Base-by-base conservation (phyloP, 2,797 vertebrate genomes). In the Strix occidentalis region DNA sequence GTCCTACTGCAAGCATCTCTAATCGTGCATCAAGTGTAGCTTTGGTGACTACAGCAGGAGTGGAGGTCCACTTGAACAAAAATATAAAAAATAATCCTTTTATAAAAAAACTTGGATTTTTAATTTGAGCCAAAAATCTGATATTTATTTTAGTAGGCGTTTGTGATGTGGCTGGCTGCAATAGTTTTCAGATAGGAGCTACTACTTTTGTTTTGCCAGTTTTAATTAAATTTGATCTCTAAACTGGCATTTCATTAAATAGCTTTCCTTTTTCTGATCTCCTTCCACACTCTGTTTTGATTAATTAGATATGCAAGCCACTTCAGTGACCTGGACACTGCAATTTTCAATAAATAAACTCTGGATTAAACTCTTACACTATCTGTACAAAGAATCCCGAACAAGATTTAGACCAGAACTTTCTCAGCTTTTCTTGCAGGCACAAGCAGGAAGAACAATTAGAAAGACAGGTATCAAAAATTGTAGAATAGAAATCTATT, bases 211-310 rank as follows among this genome's bases (percentile, higher is more conserved):
- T 79, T 95, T 82, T 53, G 35, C 8, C 46, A 84, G 15, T 35
- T 93, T 92, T 85, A 95, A 89, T 83, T 93, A 85, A 79, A 80
- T 80, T 91, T 63, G 16, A 35, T 63, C 21, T 90, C 74, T 72
- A 50, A 78, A 65, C 15, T 63, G 33, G 7, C 10, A 56, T 78
- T 71, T 93, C 31, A 61, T 81, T 64, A 71, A 75, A 70, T 28
- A 75, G 24, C 46, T 78, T 85, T 29, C 9, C 25, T 61, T 86
- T 66, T 86, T 46, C 53, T 90, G 48, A 84, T 72, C 35, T 76
- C 80, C 39, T 58, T 87, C n/a, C 37, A 20, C 11, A 45, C 24
- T n/a, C 50, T 70, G 51, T 76, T 90, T 90, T 84, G 19, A 89
- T 87, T 90, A 89, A 81, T 63, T 21, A 75, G 41, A 81, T 69